Evolutionary conservation across 2,797 vertebrate species (phyloP).

Genomic region (Labeo calbasu): DNA sequence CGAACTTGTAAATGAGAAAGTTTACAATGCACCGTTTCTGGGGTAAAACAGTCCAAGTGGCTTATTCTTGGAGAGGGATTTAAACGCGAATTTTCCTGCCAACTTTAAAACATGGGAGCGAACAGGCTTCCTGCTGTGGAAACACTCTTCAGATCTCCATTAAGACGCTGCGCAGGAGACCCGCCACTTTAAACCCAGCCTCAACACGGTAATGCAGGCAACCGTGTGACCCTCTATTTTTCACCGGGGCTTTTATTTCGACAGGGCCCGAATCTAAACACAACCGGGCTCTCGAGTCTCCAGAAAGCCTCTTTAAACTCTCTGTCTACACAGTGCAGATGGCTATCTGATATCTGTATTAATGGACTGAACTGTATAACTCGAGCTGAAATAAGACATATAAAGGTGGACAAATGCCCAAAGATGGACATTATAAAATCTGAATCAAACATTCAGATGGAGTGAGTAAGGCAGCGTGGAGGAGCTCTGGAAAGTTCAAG

Average conservation of each 20-base stretch:
- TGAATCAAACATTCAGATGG: slow-evolving; percentile 38
- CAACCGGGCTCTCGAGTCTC: slow-evolving; percentile 19
- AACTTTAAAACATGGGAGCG: background rate
- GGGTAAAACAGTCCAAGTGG: background rate
- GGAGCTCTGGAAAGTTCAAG: slow-evolving; percentile 43
- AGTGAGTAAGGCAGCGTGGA: background rate
- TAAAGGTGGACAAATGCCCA: slow-evolving; percentile 34
- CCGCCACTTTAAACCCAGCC: slow-evolving; percentile 5
- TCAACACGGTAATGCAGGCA: slow-evolving; percentile 19
- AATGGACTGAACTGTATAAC: slow-evolving; percentile 40
- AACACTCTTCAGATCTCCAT: slow-evolving; percentile 22
- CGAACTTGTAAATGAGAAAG: background rate
- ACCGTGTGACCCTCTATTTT: slow-evolving; percentile 7
- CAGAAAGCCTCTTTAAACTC: slow-evolving; percentile 47
- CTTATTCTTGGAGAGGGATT: background rate
- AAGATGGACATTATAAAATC: slow-evolving; percentile 44
- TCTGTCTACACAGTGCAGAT: slow-evolving; percentile 47
- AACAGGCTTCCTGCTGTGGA: slow-evolving; percentile 16
- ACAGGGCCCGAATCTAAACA: slow-evolving; percentile 46
- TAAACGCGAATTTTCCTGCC: background rate
- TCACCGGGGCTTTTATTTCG: slow-evolving; percentile 27
- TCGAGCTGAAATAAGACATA: slow-evolving; percentile 35
- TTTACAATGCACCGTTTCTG: slow-evolving; percentile 5
- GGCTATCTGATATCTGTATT: slow-evolving; percentile 40
- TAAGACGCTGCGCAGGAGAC: slow-evolving; percentile 12